Conservation (phyloP, 2,113 vertebrate genomes). For the Vireo altiloquus region DNA sequence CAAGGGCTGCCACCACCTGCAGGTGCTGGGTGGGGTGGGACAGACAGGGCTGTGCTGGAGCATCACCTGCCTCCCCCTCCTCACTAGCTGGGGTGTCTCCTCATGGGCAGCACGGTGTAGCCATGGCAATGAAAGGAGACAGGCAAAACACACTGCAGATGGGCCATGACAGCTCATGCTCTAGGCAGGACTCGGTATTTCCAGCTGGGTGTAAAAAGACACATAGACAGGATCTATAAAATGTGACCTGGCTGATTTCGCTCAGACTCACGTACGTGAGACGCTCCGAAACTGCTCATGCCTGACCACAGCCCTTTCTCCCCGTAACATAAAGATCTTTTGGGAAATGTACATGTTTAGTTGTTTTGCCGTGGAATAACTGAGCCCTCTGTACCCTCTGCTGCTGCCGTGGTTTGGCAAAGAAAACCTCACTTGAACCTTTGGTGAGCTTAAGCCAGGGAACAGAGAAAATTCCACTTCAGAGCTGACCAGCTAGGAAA, state of each 20-base stretch:
- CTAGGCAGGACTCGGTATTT: background rate
- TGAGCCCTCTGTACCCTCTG: slow-evolving; percentile 35
- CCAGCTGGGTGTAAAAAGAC: background rate
- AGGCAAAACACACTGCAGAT: background rate
- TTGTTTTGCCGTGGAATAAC: slow-evolving; percentile 38
- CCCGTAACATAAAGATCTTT: background rate
- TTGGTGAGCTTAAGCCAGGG: slow-evolving; percentile 24
- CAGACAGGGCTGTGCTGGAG: background rate
- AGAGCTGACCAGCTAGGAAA: slow-evolving; percentile 52
- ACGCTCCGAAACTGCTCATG: background rate
- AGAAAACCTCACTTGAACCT: slow-evolving; percentile 13
- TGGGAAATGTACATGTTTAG: slow-evolving; percentile 21
- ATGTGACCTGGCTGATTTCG: background rate
- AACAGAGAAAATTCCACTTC: slow-evolving; percentile 58
- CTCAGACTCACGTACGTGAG: background rate
- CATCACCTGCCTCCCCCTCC: background rate
- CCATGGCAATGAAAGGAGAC: background rate
- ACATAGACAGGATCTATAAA: slow-evolving; percentile 9
- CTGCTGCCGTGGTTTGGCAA: slow-evolving; percentile 38
- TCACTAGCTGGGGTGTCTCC: background rate
- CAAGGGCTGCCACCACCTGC: background rate
- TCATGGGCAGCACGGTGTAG: accelerated
- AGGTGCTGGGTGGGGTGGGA: background rate
- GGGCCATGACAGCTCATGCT: background rate
- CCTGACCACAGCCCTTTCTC: background rate